Evolutionary conservation across 2,888 invertebrate species (phyloP).

Genomic region (Papilio elwesi): DNA sequence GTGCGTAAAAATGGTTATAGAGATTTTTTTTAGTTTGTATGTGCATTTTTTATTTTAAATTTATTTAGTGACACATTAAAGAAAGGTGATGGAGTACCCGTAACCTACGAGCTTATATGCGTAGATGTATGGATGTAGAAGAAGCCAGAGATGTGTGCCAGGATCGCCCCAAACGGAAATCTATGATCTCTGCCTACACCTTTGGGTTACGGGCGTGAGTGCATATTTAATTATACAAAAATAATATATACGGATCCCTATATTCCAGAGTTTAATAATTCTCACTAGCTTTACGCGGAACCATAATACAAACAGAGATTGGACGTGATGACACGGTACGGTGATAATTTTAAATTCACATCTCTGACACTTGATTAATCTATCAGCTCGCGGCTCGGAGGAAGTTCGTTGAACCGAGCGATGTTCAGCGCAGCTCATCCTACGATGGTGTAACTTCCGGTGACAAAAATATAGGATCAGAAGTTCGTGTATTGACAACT

Average conservation of each 20-base stretch:
- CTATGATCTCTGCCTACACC: too few relatives aligned
- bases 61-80: too few relatives aligned
- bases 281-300: not conserved
- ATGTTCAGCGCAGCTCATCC: not conserved
- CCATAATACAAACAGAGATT: slow-evolving; percentile 14
- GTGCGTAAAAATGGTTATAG: too few relatives aligned
- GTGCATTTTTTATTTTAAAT: too few relatives aligned
- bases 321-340: slow-evolving; percentile 24
- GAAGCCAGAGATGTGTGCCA: too few relatives aligned
- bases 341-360: slow-evolving; percentile 34
- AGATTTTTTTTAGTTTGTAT: too few relatives aligned
- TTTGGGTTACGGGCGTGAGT: too few relatives aligned
- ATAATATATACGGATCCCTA: not conserved
- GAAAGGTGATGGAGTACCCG: too few relatives aligned
- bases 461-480: not conserved
- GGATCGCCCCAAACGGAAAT: too few relatives aligned
- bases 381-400: slow-evolving; percentile 2
- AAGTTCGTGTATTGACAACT: too few relatives aligned
- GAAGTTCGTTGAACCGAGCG: slow-evolving; percentile 19
- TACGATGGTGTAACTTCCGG: not conserved
- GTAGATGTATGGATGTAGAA: too few relatives aligned
- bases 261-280: not conserved
- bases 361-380: slow-evolving; percentile 22
- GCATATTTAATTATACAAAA: not conserved
- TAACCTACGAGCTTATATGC: too few relatives aligned